Conservation (phyloP, 2,888 invertebrate species). For the Drosophila algonquin region DNA sequence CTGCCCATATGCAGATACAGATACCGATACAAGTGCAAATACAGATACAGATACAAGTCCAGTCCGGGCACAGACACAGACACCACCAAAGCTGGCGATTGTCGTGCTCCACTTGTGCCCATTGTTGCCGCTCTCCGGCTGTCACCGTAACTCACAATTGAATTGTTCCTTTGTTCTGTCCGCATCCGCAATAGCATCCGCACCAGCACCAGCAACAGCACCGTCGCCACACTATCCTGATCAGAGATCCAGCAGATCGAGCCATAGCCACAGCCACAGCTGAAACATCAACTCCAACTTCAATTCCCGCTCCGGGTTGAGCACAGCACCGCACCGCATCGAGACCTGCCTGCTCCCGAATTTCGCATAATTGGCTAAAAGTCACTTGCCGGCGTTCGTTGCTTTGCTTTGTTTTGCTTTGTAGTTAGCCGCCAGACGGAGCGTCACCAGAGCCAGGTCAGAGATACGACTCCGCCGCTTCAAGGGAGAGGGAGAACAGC, state of each 20-base stretch:
- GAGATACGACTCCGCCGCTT: conserved; percentile 9
- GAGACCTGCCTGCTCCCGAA: conserved; percentile 20
- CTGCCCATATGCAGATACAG: background rate
- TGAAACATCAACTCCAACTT: background rate
- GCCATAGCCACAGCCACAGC: background rate
- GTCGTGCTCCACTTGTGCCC: conserved; percentile 66
- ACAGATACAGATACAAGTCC: background rate
- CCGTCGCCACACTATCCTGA: no score
- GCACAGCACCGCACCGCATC: no score
- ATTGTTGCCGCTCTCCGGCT: conserved; percentile 63
- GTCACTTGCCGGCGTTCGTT: conserved; percentile 23
- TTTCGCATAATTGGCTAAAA: conserved; percentile 65
- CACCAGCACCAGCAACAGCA: background rate
- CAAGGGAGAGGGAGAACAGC: background rate
- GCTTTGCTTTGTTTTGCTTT: conserved; percentile 60
- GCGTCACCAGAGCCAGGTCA: conserved; percentile 25
- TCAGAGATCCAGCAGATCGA: background rate
- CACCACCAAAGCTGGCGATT: background rate
- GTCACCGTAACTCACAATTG: conserved; percentile 77
- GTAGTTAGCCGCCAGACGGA: conserved; percentile 57
- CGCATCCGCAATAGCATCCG: background rate
- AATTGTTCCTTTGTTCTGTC: conserved; percentile 74
- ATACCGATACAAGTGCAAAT: conserved; percentile 8
- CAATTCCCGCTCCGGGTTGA: background rate
- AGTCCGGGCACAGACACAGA: no score